These are phyloP conservation scores for Entomobrya proxima DNA, from an alignment of 2,888 invertebrate species.

Conservation along the genomic window DNA sequence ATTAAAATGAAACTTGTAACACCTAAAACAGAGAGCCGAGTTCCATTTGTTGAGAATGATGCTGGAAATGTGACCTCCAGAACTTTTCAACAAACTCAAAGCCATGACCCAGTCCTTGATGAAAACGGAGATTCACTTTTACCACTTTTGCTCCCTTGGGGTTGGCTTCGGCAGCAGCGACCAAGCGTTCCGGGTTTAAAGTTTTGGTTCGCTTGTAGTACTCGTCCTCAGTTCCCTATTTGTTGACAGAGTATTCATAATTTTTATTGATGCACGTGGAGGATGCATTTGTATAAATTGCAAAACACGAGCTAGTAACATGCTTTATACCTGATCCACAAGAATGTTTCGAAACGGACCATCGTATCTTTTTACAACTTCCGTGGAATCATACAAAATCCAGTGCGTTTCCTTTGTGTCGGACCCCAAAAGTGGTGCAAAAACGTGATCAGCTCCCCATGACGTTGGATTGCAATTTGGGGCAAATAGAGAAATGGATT, in stretches of 20 bases:
- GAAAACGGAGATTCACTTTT: slow-evolving; percentile 58
- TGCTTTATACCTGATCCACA: slow-evolving; percentile 74
- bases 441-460: slow-evolving; percentile 90
- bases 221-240: slow-evolving; percentile 56
- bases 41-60: slow-evolving; percentile 60
- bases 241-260: too few relatives aligned
- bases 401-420: slow-evolving; percentile 78
- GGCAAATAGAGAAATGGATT: slow-evolving; percentile 91
- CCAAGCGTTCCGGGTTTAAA: slow-evolving; percentile 58
- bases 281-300: background rate
- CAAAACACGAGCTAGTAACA: background rate
- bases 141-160: slow-evolving; percentile 64
- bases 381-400: slow-evolving; percentile 93
- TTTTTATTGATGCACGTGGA: too few relatives aligned
- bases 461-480: slow-evolving; percentile 93
- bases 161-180: slow-evolving; percentile 59
- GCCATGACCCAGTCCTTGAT: slow-evolving; percentile 49
- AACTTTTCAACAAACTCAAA: slow-evolving; percentile 63
- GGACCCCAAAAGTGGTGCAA: slow-evolving; percentile 86
- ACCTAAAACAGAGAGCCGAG: slow-evolving; percentile 25
- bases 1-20: background rate
- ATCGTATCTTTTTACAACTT: slow-evolving; percentile 87
- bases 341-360: slow-evolving; percentile 90
- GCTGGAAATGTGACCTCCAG: slow-evolving; percentile 64
- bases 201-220: slow-evolving; percentile 61